Percentiles rank a stretch among this genome's conserved stretches.
phyloP scores from a whole-genome alignment of 2,113 vertebrate species.

The Anoura caudifer region DNA sequence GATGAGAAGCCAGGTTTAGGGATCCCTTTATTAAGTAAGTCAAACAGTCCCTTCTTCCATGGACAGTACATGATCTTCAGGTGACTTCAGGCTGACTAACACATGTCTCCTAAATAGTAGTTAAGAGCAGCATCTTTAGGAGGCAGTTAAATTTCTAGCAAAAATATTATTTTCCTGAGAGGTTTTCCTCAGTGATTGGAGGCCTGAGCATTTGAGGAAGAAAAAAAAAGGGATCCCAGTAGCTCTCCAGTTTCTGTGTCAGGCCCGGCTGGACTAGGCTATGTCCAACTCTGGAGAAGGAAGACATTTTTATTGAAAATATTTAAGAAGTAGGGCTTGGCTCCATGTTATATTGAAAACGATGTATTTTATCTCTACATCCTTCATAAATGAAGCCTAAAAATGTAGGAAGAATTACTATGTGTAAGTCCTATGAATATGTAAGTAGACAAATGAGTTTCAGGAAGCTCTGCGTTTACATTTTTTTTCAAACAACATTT shows the following conservation, averaged over 20 bases:
- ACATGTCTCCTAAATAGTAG: not conserved
- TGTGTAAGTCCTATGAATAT: not conserved
- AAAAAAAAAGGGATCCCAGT: not conserved
- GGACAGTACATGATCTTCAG: not conserved
- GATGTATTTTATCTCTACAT: not conserved
- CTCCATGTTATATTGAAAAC: not conserved
- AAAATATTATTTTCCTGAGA: not conserved
- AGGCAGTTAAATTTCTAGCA: not conserved
- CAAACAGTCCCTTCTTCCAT: not conserved
- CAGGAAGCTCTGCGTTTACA: not conserved
- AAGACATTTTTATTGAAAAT: not conserved
- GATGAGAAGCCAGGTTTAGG: constrained; percentile 7
- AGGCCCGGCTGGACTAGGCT: not conserved
- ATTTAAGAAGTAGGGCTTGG: not conserved
- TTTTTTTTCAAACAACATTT: not conserved
- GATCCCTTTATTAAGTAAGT: not conserved
- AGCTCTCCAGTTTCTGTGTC: not conserved
- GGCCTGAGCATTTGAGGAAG: not conserved
- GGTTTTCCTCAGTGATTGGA: not conserved
- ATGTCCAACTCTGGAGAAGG: not conserved
- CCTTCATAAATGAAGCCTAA: not conserved
- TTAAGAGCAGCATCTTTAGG: not conserved
- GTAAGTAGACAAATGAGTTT: not conserved
- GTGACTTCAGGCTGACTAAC: not conserved
- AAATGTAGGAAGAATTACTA: not conserved